A percentile compares a stretch with the other conserved stretches of the same genome.
phyloP scores from a whole-genome alignment of 2,888 invertebrate genomes.

The Cephus pygmeus region DNA sequence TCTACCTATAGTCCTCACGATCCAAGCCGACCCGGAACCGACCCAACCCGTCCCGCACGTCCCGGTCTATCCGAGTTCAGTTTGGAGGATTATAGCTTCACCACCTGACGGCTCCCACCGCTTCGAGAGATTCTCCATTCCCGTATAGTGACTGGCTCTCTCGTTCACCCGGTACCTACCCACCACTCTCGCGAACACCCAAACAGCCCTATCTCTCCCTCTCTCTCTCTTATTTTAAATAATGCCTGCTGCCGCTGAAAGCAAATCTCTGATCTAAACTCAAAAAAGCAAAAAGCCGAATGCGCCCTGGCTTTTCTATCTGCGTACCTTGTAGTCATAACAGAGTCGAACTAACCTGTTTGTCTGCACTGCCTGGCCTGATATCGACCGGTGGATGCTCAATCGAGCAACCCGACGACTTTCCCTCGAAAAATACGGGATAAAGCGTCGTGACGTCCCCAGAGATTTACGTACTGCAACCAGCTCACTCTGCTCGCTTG shows the following conservation, averaged over 20 bases:
- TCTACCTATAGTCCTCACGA: background rate
- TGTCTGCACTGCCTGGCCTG: background rate
- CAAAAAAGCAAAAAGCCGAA: background rate
- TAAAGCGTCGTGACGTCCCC: background rate
- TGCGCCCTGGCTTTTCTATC: background rate
- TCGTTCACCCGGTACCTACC: conserved; percentile 13
- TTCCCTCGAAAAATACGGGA: background rate
- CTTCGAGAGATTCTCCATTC: conserved; percentile 33
- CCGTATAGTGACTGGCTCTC: conserved; percentile 4
- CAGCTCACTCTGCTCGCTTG: background rate
- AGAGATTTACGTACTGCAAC: background rate
- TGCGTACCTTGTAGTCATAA: background rate
- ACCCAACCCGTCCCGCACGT: background rate
- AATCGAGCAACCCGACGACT: background rate
- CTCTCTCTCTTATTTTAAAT: conserved; percentile 13
- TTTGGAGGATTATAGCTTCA: conserved; percentile 55
- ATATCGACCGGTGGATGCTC: background rate
- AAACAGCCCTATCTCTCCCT: background rate
- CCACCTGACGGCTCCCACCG: conserved; percentile 57
- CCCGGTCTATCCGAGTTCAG: conserved; percentile 19
- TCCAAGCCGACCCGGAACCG: background rate
- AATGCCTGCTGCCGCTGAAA: conserved; percentile 2
- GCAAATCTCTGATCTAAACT: conserved; percentile 15
- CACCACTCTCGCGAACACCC: conserved; percentile 7
- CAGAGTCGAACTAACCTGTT: background rate